Conservation (phyloP, 2,113 vertebrate genomes). For the Columba janthina region DNA sequence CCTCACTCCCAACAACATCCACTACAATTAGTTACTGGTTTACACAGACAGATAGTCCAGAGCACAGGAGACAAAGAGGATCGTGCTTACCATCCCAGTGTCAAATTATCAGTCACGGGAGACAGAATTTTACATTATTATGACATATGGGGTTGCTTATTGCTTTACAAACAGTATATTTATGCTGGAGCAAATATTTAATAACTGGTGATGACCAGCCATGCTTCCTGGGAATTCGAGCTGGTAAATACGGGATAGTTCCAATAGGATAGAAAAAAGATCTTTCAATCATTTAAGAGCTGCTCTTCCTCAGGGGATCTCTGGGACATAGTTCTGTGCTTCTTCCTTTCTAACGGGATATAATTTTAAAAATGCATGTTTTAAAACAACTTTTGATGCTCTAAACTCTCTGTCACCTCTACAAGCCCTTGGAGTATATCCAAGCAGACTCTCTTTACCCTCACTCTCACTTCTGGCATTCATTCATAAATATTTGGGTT, state of each 20-base stretch:
- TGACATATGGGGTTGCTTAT: neutral
- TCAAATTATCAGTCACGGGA: neutral
- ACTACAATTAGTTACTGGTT: neutral
- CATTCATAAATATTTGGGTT: neutral
- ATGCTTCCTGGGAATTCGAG: neutral
- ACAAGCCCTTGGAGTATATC: neutral
- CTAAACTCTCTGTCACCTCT: neutral
- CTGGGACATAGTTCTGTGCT: neutral
- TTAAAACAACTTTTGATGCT: neutral
- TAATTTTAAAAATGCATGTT: neutral
- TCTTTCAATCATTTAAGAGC: neutral
- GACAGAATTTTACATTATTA: neutral
- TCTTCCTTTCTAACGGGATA: neutral
- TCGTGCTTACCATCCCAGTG: neutral
- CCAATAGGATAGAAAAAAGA: neutral
- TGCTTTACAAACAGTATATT: neutral
- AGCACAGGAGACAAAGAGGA: neutral
- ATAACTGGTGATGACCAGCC: neutral
- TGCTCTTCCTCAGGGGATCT: neutral
- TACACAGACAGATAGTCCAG: neutral
- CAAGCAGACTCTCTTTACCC: neutral
- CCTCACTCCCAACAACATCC: neutral
- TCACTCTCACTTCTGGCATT: neutral
- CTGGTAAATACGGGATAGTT: neutral
- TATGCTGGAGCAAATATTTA: neutral